Conservation (phyloP, 2,113 vertebrate species). For the Piprites chloris region DNA sequence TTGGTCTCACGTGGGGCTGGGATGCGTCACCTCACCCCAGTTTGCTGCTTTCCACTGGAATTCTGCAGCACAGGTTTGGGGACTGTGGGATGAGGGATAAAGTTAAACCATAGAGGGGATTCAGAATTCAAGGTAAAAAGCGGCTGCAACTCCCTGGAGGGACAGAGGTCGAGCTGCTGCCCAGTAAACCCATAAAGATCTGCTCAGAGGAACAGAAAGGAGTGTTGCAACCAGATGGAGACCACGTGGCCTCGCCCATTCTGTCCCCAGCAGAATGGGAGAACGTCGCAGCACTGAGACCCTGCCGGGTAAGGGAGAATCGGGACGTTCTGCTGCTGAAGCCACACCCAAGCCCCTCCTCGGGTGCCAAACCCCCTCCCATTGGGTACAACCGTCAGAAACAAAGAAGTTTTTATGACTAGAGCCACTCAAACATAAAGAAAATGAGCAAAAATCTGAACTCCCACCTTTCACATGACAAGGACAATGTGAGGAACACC, state of each 20-base stretch:
- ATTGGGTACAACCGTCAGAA: background rate
- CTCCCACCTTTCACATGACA: background rate
- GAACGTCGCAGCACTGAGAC: background rate
- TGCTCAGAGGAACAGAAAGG: background rate
- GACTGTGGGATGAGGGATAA: background rate
- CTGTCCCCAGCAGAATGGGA: background rate
- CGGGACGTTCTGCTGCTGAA: background rate
- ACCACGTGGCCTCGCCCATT: background rate
- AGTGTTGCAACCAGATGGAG: background rate
- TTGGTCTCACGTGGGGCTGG: too few species aligned
- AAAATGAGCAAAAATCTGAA: background rate
- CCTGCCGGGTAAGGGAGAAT: background rate
- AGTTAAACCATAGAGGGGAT: background rate
- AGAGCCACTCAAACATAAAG: background rate
- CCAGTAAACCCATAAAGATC: background rate
- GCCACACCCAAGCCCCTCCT: background rate
- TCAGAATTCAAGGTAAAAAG: background rate
- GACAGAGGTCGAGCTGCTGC: background rate
- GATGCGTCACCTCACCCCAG: too few species aligned
- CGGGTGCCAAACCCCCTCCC: background rate
- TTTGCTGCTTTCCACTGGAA: too few species aligned
- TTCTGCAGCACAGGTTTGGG: too few species aligned
- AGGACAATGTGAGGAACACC: background rate
- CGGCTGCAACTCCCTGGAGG: background rate
- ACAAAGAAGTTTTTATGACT: background rate